Evolutionary conservation across 2,888 invertebrate genomes (phyloP), one percentile per base, ranked within the genome.

Genomic region (Luffia ferchaultella): DNA sequence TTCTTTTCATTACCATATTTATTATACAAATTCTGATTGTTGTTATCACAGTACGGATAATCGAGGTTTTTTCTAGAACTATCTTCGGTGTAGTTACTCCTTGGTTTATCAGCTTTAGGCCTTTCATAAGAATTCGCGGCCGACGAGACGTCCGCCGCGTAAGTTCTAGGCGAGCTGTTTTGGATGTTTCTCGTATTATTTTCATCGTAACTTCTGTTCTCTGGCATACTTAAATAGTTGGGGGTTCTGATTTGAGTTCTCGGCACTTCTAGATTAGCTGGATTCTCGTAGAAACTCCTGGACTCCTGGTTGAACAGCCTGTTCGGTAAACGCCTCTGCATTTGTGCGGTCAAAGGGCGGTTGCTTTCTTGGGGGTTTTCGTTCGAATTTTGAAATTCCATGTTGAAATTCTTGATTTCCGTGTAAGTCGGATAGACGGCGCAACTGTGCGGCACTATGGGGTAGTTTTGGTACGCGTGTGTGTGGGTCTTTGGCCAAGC

Each of bases 401-500:
- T 63, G 46, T 65, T 69, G 43, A 73, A 71, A 45, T 63, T 68
- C 55, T 80, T 82, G 7, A 78, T 73, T 62, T 80, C 82, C 1
- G 79, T 76, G 61, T 80, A 80, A 0, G 80, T 76, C 0, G 80
- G 74, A 63, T 80, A 79, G 0, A 73, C 57, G 61, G 70, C 75
- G 60, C 78, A 78, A 0, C 68, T 67, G 60, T 76, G 76, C 7
- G 74, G 71, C 16, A 72, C 55, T 0, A 76, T 64, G 0, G 80
- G 82, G 63, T 80, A 79, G 60, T 83, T 83, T 60, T 85, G 84
- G 65, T 84, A 84, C 18, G 79, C 70, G 55, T 82, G 76, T 0
- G 80, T 58, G 51, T 84, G 83, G 56, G 80, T 73, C 55, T 72
- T 76, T 16, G 83, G 75, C 86, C 86, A 82, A 49, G 85, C 69